Conservation (phyloP, 2,888 invertebrate species). For the Penaeus monodon region DNA sequence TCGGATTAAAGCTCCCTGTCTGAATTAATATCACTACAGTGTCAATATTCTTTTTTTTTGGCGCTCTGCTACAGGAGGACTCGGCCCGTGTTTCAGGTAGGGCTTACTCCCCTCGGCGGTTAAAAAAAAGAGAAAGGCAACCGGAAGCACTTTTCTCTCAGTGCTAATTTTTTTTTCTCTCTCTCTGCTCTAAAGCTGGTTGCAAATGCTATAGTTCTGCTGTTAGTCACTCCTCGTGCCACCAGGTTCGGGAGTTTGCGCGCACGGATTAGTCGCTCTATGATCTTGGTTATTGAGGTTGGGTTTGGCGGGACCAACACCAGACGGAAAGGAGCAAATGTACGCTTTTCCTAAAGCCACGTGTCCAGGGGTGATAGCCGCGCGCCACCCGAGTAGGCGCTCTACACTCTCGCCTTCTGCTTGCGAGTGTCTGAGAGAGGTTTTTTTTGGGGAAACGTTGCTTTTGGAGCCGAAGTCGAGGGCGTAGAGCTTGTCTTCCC, state of each 20-base stretch:
- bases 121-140: slow-evolving; percentile 1
- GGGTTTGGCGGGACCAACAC: slow-evolving; percentile 32
- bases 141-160: no score
- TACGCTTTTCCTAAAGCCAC: neutral
- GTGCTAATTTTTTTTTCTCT: slow-evolving; percentile 16
- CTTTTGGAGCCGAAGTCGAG: neutral
- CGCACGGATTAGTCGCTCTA: slow-evolving; percentile 41
- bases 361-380: slow-evolving; percentile 22
- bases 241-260: slow-evolving; percentile 38
- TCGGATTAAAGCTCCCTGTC: slow-evolving; percentile 38
- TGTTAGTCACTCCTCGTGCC: slow-evolving; percentile 45
- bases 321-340: neutral
- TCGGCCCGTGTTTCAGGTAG: neutral
- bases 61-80: slow-evolving; percentile 19
- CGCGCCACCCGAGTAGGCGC: neutral
- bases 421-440: neutral
- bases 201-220: slow-evolving; percentile 39
- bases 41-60: neutral
- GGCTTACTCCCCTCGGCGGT: slow-evolving; percentile 2
- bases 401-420: neutral
- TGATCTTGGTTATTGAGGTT: slow-evolving; percentile 12
- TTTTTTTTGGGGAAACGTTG: neutral
- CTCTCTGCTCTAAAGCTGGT: slow-evolving; percentile 40
- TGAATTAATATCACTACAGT: slow-evolving; percentile 28
- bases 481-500: slow-evolving; percentile 2